These are phyloP conservation scores for Drosophila lutescens DNA, from an alignment of 2,888 invertebrate genomes.

Conservation along the genomic window DNA sequence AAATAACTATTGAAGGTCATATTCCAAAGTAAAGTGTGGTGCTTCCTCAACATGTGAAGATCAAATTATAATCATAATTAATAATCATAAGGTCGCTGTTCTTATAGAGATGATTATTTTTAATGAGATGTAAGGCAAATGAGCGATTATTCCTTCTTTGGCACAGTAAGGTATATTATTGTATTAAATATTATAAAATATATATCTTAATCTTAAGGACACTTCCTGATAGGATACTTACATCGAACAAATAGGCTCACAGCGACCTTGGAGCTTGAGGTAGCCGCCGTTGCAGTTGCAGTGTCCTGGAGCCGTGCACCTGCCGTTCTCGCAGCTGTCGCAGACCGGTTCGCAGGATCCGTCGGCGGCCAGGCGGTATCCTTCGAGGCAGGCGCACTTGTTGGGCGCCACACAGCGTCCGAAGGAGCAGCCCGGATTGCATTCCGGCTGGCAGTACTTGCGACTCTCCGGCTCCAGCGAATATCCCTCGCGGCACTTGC, in stretches of 20 bases:
- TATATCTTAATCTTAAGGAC: too few species aligned
- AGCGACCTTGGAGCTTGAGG: slow-evolving; percentile 82
- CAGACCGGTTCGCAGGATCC: slow-evolving; percentile 84
- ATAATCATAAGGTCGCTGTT: too few species aligned
- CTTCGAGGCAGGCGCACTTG: slow-evolving; percentile 74
- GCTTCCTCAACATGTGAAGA: too few species aligned
- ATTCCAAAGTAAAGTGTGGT: too few species aligned
- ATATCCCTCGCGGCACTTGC: slow-evolving; percentile 81
- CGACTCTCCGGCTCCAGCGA: slow-evolving; percentile 79
- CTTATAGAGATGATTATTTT: too few species aligned
- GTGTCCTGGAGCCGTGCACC: slow-evolving; percentile 86
- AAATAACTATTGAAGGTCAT: too few species aligned
- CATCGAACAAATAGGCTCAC: slow-evolving; percentile 82
- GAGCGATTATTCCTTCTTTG: too few species aligned
- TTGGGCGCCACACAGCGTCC: slow-evolving; percentile 79
- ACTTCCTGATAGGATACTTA: slow-evolving; percentile 29
- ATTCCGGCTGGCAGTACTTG: slow-evolving; percentile 80
- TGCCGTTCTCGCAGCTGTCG: slow-evolving; percentile 85
- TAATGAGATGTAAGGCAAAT: too few species aligned
- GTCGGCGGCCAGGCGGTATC: slow-evolving; percentile 67
- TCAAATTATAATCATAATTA: too few species aligned
- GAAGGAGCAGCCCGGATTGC: slow-evolving; percentile 78
- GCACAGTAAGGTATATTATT: too few species aligned
- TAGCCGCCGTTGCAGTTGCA: slow-evolving; percentile 87
- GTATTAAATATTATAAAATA: too few species aligned